Conservation (phyloP, 2,797 vertebrate species). For the Rhynchotus rufescens region DNA sequence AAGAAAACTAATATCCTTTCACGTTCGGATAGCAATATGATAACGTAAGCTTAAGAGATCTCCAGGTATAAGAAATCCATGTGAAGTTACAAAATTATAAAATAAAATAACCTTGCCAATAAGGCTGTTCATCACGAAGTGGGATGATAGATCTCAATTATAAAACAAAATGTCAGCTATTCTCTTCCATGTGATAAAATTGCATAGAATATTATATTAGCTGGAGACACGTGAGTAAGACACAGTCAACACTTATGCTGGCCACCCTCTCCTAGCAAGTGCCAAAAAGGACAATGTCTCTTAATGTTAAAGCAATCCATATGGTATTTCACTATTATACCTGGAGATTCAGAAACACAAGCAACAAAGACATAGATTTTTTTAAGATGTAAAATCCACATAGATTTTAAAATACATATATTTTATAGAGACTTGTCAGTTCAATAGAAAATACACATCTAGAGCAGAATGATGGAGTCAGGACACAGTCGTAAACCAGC, state of each 20-base stretch:
- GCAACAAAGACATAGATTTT: fast-evolving
- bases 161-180: background rate
- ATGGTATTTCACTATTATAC: background rate
- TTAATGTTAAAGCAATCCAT: background rate
- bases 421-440: background rate
- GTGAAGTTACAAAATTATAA: background rate
- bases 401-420: fast-evolving
- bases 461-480: background rate
- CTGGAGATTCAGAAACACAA: background rate
- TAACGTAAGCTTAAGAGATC: background rate
- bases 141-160: background rate
- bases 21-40: background rate
- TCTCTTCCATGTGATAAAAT: background rate
- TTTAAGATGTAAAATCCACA: background rate
- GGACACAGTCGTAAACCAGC: background rate
- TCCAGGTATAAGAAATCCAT: background rate
- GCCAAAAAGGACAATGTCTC: background rate
- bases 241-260: background rate
- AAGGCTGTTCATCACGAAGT: background rate
- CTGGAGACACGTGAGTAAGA: background rate
- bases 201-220: background rate
- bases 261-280: background rate
- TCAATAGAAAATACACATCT: background rate
- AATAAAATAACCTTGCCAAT: background rate
- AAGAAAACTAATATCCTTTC: background rate